Base-by-base conservation (phyloP, 1,140 invertebrate genomes). In the Achatina immaculata region DNA sequence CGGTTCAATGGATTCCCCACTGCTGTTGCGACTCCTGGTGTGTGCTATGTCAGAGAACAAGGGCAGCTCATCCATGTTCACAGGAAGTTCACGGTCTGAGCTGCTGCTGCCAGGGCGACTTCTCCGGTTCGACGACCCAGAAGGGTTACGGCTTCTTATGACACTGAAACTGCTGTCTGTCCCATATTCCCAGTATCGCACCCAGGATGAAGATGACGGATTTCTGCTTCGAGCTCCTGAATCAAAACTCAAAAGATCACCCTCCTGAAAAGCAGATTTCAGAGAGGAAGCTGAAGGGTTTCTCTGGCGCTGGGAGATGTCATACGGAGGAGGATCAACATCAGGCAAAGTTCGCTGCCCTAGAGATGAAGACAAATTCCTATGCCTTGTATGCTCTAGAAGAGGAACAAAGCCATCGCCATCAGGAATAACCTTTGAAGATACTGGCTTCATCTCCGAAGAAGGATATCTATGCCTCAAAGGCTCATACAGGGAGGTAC, bases 131-230 rank as follows among this genome's bases (percentile, higher is more conserved):
- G 66, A 68, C 0, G 65, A 69, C 1, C 77, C 77, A n/a, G 77
- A 79, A 3, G 77, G 77, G 38, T 79, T 79, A 19, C 77, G 62
- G 66, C 77, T 79, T 36, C 77, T 36, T 1, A 79, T 48, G 40
- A 31, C 19, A 1, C 7, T 11, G 28, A 72, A 72, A 9, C 19
- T n/a, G 14, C 31, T 7, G 34, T 68, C 66, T 6, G 14, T 14
- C 16, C 4, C 31, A 58, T 58, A 51, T 6, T 76, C 74, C 36
- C 3, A n/a, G 55, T 24, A n/a, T 19, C n/a, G 9, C 7, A 36
- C 24, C 40, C 43, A 28, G 38, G 42, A 71, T 36, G 77, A 79
- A 9, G 42, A 43, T 24, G 77, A 79, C 34, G 65, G 43, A 34
- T 79, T 34, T 36, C 66, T 34, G 66, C 77, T 79, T 55, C 73